phyloP scores from a whole-genome alignment of 92 coral and sea anemone species.

The Epizoanthus fatuus region DNA sequence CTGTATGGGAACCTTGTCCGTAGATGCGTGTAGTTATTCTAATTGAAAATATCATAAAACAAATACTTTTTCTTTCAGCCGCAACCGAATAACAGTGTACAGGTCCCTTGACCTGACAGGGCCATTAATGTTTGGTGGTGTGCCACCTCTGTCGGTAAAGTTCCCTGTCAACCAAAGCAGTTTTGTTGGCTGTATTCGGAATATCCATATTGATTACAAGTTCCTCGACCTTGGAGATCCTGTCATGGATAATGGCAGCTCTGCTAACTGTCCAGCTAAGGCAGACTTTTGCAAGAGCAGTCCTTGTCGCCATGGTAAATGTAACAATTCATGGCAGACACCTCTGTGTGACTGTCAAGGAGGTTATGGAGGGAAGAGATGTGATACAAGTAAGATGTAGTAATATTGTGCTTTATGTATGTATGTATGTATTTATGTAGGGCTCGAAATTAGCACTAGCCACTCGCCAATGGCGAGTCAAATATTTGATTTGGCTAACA shows the following conservation, averaged over 20 bases:
- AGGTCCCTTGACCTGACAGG: constrained; percentile 92
- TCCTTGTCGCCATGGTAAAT: constrained; percentile 87
- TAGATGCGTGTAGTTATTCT: neutral
- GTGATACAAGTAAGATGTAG: constrained; percentile 75
- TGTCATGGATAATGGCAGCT: constrained; percentile 68
- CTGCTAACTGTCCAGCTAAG: constrained; percentile 77
- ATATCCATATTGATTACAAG: constrained; percentile 79
- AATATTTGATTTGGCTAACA: no score
- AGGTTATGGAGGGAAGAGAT: constrained; percentile 84
- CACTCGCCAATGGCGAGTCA: no score
- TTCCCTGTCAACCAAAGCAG: constrained; percentile 72
- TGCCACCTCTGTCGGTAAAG: constrained; percentile 52
- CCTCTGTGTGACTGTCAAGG: constrained; percentile 79
- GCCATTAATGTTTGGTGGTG: constrained; percentile 90
- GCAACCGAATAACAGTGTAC: constrained; percentile 8
- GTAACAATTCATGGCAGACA: constrained; percentile 73
- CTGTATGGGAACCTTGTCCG: no score
- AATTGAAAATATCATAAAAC: neutral
- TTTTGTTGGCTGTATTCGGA: constrained; percentile 86
- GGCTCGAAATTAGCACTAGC: no score
- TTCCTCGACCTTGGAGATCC: constrained; percentile 84
- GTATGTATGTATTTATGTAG: neutral
- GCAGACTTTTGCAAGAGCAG: constrained; percentile 68
- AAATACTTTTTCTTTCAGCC: neutral
- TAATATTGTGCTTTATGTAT: neutral